phyloP scores from a whole-genome alignment of 2,797 vertebrate genomes.

The Salarias fasciatus region DNA sequence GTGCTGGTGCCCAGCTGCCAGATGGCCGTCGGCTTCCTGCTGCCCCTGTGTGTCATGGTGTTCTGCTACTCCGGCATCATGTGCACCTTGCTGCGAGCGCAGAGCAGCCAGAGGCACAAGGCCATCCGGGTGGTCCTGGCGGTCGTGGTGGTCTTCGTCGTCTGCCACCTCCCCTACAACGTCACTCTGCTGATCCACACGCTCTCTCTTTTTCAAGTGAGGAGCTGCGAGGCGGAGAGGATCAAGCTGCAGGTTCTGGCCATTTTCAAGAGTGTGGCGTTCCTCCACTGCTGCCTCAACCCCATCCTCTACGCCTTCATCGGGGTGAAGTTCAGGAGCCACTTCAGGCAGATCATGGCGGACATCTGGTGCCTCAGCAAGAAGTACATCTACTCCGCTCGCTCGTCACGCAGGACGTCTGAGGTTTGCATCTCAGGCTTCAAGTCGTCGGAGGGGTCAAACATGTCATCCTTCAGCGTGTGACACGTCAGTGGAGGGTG shows the following conservation, averaged over 20 bases:
- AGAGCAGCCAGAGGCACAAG: constrained; percentile 88
- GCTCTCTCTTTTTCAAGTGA: constrained; percentile 68
- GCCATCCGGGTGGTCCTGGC: constrained; percentile 88
- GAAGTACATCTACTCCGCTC: constrained; percentile 67
- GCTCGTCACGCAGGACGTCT: constrained; percentile 74
- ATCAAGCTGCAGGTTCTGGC: constrained; percentile 55
- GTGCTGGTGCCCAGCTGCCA: constrained; percentile 84
- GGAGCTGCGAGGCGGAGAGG: constrained; percentile 71
- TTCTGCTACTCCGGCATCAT: constrained; percentile 88
- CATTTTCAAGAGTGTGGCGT: constrained; percentile 85
- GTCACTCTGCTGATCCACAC: constrained; percentile 81
- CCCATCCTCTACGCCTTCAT: constrained; percentile 94
- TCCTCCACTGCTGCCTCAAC: constrained; percentile 94
- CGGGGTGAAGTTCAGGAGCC: constrained; percentile 91
- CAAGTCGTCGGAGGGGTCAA: constrained; percentile 73
- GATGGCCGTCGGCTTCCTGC: constrained; percentile 87
- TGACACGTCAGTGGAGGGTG: constrained; percentile 44
- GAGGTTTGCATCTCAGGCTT: constrained; percentile 78
- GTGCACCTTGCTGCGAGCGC: constrained; percentile 80
- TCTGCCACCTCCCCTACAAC: constrained; percentile 92
- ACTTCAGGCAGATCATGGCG: constrained; percentile 86
- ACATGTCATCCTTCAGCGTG: constrained; percentile 87
- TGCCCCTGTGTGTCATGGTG: constrained; percentile 87
- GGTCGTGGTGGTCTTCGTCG: constrained; percentile 87
- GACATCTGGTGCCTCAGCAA: constrained; percentile 85